phyloP scores from a whole-genome alignment of 23 tunicate genomes.

The Diplosoma virens region DNA sequence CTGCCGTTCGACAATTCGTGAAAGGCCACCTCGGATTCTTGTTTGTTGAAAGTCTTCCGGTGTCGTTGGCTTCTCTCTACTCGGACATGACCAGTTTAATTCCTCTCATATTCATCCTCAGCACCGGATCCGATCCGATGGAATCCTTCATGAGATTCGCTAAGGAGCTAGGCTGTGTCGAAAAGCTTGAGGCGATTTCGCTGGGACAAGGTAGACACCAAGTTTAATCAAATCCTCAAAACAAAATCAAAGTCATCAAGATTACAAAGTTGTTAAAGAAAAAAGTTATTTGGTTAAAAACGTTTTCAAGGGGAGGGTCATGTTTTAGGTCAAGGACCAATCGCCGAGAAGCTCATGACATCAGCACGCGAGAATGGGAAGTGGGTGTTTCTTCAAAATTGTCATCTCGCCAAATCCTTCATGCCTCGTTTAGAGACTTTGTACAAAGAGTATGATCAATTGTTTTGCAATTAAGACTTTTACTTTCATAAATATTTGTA shows the following conservation, averaged over 20 bases:
- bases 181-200: conserved; percentile 72
- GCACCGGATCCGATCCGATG: conserved; percentile 96
- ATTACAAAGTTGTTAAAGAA: too few species aligned
- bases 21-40: conserved; percentile 43
- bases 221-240: too few species aligned
- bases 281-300: too few species aligned
- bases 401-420: conserved; percentile 89
- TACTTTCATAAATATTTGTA: too few species aligned
- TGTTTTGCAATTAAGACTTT: too few species aligned
- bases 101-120: conserved; percentile 87
- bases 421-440: conserved; percentile 82
- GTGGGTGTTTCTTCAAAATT: conserved; percentile 94
- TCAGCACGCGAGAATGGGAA: conserved; percentile 70
- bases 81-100: conserved; percentile 57
- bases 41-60: conserved; percentile 74
- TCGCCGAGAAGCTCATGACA: conserved; percentile 68
- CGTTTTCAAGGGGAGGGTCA: too few species aligned
- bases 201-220: conserved; percentile 86
- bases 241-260: too few species aligned
- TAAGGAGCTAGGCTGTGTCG: conserved; percentile 38
- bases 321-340: conserved; percentile 80
- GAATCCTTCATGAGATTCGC: conserved; percentile 80
- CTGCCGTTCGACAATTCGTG: conserved; percentile 64
- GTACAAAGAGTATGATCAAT: conserved; percentile 52
- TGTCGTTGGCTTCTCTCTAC: conserved; percentile 59